Conservation (phyloP, 2,113 vertebrate genomes). For the Neotoma lepida region DNA sequence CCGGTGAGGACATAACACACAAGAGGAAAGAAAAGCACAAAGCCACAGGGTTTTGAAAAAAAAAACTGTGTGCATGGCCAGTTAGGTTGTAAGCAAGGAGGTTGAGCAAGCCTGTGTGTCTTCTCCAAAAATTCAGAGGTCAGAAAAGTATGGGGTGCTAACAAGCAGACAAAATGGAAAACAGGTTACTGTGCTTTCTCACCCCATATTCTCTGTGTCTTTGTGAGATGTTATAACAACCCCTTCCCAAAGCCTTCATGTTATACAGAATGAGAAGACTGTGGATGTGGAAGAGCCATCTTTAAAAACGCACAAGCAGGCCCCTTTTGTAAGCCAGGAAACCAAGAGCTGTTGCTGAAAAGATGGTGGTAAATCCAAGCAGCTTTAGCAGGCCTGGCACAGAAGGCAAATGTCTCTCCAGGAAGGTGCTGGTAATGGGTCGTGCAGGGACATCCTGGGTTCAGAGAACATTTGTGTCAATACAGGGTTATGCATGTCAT, state of each 20-base stretch:
- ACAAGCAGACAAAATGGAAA: not conserved
- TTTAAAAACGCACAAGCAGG: slow-evolving; percentile 83
- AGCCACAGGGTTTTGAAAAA: not conserved
- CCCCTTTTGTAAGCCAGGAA: slow-evolving; percentile 91
- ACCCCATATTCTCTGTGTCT: not conserved
- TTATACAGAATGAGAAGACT: not conserved
- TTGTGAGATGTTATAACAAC: not conserved
- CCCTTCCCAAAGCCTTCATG: slow-evolving; percentile 19
- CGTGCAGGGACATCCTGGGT: slow-evolving; percentile 91
- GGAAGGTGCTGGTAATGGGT: slow-evolving; percentile 91
- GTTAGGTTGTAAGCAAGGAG: not conserved
- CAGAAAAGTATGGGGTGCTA: not conserved
- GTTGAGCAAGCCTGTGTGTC: not conserved
- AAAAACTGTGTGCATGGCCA: not conserved
- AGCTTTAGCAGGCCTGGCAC: slow-evolving; percentile 91
- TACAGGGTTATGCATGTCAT: not conserved
- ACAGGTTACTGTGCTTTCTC: not conserved
- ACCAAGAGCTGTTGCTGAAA: slow-evolving; percentile 84
- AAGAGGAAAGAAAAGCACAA: slow-evolving; percentile 12
- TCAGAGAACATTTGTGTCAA: slow-evolving; percentile 76
- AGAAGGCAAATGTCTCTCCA: slow-evolving; percentile 95
- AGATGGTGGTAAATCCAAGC: slow-evolving; percentile 87
- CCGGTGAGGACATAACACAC: not conserved
- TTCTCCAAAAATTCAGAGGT: not conserved
- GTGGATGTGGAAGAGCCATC: slow-evolving; percentile 31